These are phyloP conservation scores for Gopherus flavomarginatus DNA, from an alignment of 2,113 vertebrate genomes.

Conservation along the genomic window DNA sequence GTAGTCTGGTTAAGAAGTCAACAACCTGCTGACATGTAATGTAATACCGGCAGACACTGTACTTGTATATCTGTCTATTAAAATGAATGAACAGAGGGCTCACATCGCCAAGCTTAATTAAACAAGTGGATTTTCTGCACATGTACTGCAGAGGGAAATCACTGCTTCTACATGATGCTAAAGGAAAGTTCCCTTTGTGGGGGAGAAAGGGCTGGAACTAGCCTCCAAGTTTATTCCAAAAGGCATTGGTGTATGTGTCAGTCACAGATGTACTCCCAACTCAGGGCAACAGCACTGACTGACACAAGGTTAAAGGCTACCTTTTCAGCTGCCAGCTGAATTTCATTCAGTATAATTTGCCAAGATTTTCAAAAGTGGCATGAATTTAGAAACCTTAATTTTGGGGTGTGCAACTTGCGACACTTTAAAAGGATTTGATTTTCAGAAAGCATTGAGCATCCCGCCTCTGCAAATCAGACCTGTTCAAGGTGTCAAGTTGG, in stretches of 20 bases:
- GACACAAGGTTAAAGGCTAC: conserved; percentile 40
- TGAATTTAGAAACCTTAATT: neutral
- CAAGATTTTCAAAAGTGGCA: conserved; percentile 8
- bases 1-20: conserved; percentile 31
- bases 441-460: neutral
- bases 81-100: conserved; percentile 43
- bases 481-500: neutral
- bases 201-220: neutral
- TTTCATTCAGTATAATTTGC: conserved; percentile 37
- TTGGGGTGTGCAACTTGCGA: neutral
- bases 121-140: conserved; percentile 51
- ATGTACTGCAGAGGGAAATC: conserved; percentile 6
- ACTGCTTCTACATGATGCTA: conserved; percentile 33
- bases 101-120: conserved; percentile 62
- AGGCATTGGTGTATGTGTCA: conserved; percentile 46
- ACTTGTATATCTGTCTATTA: conserved; percentile 18
- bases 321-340: conserved; percentile 52
- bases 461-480: neutral
- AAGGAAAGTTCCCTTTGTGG: neutral
- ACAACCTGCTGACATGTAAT: neutral
- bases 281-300: conserved; percentile 38
- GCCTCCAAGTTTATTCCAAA: conserved; percentile 41
- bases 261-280: conserved; percentile 31
- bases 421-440: neutral
- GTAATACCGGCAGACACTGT: conserved; percentile 35